Conservation (phyloP, 2,888 invertebrate genomes). For the Stenotaenia linearis region DNA sequence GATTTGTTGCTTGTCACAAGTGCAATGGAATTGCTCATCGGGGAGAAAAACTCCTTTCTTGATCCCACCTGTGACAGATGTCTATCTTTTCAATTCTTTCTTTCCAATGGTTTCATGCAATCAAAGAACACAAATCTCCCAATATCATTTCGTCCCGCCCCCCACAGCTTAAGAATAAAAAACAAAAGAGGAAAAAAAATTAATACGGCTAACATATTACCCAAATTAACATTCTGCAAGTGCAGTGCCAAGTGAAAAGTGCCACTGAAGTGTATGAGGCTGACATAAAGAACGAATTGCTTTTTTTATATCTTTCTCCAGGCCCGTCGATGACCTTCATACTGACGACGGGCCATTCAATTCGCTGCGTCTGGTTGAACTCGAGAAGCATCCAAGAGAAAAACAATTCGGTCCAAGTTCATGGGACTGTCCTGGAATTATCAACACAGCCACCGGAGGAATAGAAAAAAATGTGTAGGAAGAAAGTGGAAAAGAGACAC, state of each 20-base stretch:
- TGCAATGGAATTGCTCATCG: conserved; percentile 3
- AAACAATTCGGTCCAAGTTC: conserved; percentile 30
- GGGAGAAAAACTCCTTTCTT: background rate
- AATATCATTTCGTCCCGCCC: background rate
- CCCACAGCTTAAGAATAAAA: background rate
- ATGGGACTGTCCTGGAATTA: conserved; percentile 30
- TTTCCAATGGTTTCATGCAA: background rate
- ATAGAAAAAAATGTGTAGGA: background rate
- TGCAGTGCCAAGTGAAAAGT: conserved; percentile 19
- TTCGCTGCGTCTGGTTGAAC: background rate
- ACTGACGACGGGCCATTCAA: background rate
- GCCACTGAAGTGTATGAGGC: conserved; percentile 13
- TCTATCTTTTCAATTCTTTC: background rate
- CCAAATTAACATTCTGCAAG: background rate
- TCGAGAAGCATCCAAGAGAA: background rate
- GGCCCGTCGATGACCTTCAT: conserved; percentile 12
- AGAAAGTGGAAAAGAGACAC: conserved; percentile 2
- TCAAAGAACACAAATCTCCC: background rate
- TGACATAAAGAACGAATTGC: conserved; percentile 19
- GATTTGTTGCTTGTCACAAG: conserved; percentile 19
- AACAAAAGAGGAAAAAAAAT: background rate
- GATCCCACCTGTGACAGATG: conserved; percentile 19
- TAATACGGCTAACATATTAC: background rate
- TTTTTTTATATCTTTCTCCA: conserved; percentile 1
- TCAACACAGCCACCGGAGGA: conserved; percentile 19